Evolutionary conservation across 35 echinoderm and acorn worm genomes (phyloP), one percentile per base, ranked within the genome.

Genomic region (Stichopus chloronotus): DNA sequence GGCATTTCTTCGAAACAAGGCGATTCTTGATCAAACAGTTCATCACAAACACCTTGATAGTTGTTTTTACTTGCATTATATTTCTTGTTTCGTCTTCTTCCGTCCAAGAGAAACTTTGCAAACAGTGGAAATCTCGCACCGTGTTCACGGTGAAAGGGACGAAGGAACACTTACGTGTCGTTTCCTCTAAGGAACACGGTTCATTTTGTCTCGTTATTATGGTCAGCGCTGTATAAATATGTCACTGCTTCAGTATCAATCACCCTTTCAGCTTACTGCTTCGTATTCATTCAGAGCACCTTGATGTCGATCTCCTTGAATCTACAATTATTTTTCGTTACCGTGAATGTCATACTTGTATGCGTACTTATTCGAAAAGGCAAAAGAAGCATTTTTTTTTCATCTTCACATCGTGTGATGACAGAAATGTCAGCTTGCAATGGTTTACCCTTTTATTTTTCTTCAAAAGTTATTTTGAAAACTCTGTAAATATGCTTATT

Each of bases 401-500:
- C 52, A 1, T 7, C 76, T 78, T 78, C 21, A 9, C 6, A 78
- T 25, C 3, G 10, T 78, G 76, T 21, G 8, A 78, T 43, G 20
- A 78, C 17, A 78, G 17, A 43, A 78, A 43, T 25, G 76, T 21
- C 76, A 78, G 23, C 52, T 25, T 78, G 23, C n/a, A 71, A 71
- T 71, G 11, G 11, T 71, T 78, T 21, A 21, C 2, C 2, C 23
- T 9, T n/a, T 78, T 78, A 43, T 22, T 21, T 25, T 43, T 25
- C 23, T 78, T 21, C 6, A 78, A 21, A 8, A 11, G 23, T 78
- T 78, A 78, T 78, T 78, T 78, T 78, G 7, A 25, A 21, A 21
- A 8, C 76, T 78, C 76, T 78, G 76, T 78, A 78, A 78, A 78
- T 78, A 78, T 78, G 76, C 76, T 78, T 78, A 0, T 19, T 78